These are phyloP conservation scores for Lamellibrachia luymesi DNA, from an alignment of 1,140 invertebrate genomes.

Conservation along the genomic window DNA sequence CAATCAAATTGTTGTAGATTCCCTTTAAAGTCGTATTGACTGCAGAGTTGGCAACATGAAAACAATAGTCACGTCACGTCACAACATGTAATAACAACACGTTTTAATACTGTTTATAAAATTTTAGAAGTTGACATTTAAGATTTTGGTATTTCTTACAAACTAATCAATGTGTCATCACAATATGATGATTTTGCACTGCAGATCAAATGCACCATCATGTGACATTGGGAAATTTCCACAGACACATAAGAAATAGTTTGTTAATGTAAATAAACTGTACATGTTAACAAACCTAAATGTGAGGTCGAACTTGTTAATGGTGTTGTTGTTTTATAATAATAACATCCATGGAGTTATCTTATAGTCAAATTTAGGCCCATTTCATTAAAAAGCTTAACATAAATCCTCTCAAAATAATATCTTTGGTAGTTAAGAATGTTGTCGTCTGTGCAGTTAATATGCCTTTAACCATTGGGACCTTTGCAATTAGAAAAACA, in stretches of 20 bases:
- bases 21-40: background rate
- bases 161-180: too few species aligned
- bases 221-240: too few species aligned
- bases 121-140: background rate
- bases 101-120: background rate
- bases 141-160: too few species aligned
- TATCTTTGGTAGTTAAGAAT: background rate
- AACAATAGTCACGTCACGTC: too few species aligned
- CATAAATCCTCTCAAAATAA: background rate
- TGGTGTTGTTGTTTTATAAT: background rate
- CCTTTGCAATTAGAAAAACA: background rate
- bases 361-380: background rate
- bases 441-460: background rate
- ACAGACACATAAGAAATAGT: too few species aligned
- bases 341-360: background rate
- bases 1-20: too few species aligned
- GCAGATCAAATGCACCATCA: too few species aligned
- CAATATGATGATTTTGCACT: too few species aligned
- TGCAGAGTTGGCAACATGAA: background rate
- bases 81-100: background rate
- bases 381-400: background rate
- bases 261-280: too few species aligned
- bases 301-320: background rate
- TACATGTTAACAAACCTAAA: too few species aligned
- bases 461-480: background rate